Conservation (phyloP, 1,140 invertebrate species). For the Watersipora subatra region DNA sequence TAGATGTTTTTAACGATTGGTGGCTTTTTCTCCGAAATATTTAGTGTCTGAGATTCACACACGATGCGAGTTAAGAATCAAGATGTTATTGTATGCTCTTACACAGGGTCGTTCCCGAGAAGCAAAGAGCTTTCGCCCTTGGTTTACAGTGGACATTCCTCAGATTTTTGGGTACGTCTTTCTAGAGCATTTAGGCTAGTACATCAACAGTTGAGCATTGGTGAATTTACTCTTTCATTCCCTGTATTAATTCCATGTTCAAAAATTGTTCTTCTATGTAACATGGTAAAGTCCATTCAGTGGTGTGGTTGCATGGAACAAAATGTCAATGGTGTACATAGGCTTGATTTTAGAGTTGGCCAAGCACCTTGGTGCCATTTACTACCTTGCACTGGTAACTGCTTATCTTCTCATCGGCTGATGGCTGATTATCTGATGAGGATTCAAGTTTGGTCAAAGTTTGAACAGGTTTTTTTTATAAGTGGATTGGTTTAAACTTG, state of each 20-base stretch:
- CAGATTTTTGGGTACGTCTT: slow-evolving; percentile 23
- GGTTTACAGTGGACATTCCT: slow-evolving; percentile 31
- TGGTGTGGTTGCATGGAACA: not conserved
- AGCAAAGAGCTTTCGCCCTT: slow-evolving; percentile 28
- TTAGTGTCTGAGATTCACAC: not conserved
- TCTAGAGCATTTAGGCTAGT: not conserved
- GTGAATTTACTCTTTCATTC: not conserved
- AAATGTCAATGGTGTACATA: not conserved
- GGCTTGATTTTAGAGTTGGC: too few relatives aligned
- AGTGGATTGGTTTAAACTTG: too few relatives aligned
- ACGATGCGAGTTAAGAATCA: not conserved
- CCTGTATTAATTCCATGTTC: not conserved
- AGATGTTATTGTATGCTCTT: slow-evolving; percentile 1
- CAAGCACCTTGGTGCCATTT: too few relatives aligned
- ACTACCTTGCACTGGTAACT: too few relatives aligned
- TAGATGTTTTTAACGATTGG: not conserved
- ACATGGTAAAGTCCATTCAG: too few relatives aligned
- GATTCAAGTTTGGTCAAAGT: too few relatives aligned
- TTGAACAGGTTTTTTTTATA: too few relatives aligned
- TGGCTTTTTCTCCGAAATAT: not conserved
- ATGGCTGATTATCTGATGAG: too few relatives aligned
- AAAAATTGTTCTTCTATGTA: too few relatives aligned
- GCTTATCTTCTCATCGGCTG: too few relatives aligned
- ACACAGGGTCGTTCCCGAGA: slow-evolving; percentile 30
- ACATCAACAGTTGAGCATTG: not conserved